Evolutionary conservation across 2,113 vertebrate genomes (phyloP).

Genomic region (Mesitornis unicolor): DNA sequence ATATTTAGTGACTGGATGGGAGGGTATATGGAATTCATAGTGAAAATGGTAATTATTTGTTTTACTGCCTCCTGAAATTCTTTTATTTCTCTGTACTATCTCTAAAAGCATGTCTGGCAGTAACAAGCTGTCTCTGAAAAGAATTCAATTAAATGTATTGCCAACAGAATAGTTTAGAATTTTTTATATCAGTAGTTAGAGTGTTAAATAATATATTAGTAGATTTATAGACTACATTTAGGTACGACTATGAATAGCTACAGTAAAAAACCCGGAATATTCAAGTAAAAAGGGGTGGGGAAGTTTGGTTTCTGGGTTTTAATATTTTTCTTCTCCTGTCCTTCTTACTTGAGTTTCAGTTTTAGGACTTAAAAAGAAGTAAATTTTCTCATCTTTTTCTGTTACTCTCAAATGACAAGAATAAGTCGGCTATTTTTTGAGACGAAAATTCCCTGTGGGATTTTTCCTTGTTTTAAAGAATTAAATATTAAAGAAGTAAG

Average conservation of each 20-base stretch:
- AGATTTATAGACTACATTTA: conserved; percentile 59
- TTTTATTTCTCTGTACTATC: conserved; percentile 43
- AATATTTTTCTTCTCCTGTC: not conserved
- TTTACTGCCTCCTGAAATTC: conserved; percentile 36
- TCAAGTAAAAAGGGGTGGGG: not conserved
- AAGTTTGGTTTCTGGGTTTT: conserved; percentile 23
- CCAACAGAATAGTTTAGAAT: conserved; percentile 41
- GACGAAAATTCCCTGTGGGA: not conserved
- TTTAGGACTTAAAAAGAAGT: conserved; percentile 45
- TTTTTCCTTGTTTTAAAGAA: conserved; percentile 41
- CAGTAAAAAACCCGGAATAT: conserved; percentile 15
- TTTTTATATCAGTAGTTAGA: conserved; percentile 45
- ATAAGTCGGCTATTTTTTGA: conserved; percentile 31
- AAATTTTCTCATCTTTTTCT: conserved; percentile 18
- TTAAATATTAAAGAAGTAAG: conserved; percentile 52
- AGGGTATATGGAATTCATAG: not conserved
- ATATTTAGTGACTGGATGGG: not conserved
- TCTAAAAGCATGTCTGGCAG: conserved; percentile 57
- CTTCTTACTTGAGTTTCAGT: conserved; percentile 37
- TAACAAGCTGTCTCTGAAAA: conserved; percentile 35
- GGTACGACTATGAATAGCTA: conserved; percentile 42
- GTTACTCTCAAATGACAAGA: not conserved
- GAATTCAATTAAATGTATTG: conserved; percentile 50
- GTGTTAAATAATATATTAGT: conserved; percentile 63
- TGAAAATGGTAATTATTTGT: conserved; percentile 41